phyloP scores from a whole-genome alignment of 2,797 vertebrate genomes.

The Streptopelia turtur region DNA sequence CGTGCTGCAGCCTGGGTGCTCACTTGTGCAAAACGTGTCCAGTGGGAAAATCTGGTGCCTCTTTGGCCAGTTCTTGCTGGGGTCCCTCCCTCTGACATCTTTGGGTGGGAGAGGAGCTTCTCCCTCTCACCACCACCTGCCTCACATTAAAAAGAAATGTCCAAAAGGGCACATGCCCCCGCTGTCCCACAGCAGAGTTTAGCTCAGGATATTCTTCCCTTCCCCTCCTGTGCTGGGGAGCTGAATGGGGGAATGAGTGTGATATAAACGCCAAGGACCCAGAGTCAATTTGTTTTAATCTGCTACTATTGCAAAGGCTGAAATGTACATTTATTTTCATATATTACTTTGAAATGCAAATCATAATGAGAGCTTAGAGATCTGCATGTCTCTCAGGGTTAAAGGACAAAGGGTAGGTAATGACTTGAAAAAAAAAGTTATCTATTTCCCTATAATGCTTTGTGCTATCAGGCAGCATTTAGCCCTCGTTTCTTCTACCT shows the following conservation, averaged over 20 bases:
- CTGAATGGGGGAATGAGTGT: background rate
- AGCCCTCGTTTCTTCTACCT: background rate
- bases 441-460: background rate
- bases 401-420: constrained; percentile 51
- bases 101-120: background rate
- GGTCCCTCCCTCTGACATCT: too few relatives aligned
- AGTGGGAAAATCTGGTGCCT: background rate
- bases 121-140: background rate
- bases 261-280: background rate
- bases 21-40: rapidly evolving
- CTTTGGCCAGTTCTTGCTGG: background rate
- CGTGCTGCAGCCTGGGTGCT: background rate
- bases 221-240: background rate
- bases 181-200: background rate
- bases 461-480: background rate
- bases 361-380: constrained; percentile 4
- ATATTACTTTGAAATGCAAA: constrained; percentile 69
- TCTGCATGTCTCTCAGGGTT: constrained; percentile 19
- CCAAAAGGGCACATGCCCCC: background rate
- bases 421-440: constrained; percentile 33
- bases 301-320: background rate
- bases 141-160: rapidly evolving
- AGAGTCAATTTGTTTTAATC: constrained; percentile 51
- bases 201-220: background rate
- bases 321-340: constrained; percentile 15